Base-by-base conservation (phyloP, 2,797 vertebrate species). In the Gymnodraco acuticeps region DNA sequence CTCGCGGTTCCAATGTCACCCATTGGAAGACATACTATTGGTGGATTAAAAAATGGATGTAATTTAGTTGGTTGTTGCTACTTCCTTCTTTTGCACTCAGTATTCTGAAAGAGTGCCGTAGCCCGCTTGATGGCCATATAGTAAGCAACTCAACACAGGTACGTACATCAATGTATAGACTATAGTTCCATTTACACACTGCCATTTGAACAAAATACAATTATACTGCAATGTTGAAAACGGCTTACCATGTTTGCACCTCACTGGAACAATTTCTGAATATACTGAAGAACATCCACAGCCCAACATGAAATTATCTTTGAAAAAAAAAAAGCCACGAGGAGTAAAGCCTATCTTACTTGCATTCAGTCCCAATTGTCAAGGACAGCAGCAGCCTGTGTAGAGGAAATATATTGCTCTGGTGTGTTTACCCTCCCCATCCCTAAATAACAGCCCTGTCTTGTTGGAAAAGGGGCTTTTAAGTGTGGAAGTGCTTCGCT, bases 391-490 rank as follows among this genome's bases (percentile, higher is more conserved):
- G 53, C 78, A 73, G 70, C 55, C 73, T 86, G 82, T 87, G 83
- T 74, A 71, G 75, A 78, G 73, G 80, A 76, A 82, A 88, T 89
- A 85, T 86, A 87, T 87, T 77, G 83, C 80, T 82, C 75, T 75
- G 84, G 55, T 38, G 80, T 92, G 87, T 93, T 92, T 93, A 89
- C 88, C 81, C 85, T 83, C 87, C 85, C 82, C 82, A 75, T 89
- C 74, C 88, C 87, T 87, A 94, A 94, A 95, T 94, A 93, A 94
- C 93, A 93, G 92, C 90, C 91, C 88, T 90, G 92, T 92, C 90
- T 92, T 81, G 89, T 91, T 92, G 89, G 90, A 94, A 94, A 92
- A 83, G 87, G 88, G 88, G 84, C 88, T 95, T 94, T 93, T 92
- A 94, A 94, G 88, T 80, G 88, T 93, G 91, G 87, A 94, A 87